A percentile compares a stretch with the other conserved stretches of the same genome.
Evolutionary conservation across 2,113 vertebrate species (phyloP).

Genomic region (Mobula birostris): DNA sequence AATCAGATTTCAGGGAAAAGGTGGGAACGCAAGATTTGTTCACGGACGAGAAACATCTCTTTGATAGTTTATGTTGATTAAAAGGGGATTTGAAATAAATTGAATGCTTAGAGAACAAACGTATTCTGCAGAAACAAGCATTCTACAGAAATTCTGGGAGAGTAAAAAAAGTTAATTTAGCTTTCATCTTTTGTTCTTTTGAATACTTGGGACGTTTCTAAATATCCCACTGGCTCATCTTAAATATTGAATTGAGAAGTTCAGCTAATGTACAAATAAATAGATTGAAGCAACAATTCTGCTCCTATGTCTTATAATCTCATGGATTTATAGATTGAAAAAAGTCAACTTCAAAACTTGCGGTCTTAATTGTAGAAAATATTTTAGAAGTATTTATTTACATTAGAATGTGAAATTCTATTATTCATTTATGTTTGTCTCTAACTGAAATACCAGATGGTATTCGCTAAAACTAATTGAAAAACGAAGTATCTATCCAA

Average conservation of each 20-base stretch:
- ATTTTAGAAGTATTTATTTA: not conserved
- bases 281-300: not conserved
- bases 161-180: not conserved
- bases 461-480: not conserved
- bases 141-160: not conserved
- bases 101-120: not conserved
- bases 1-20: not conserved
- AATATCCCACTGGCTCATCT: not conserved
- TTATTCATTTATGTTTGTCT: not conserved
- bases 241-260: not conserved
- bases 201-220: not conserved
- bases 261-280: not conserved
- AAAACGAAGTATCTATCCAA: not conserved
- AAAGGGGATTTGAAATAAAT: not conserved
- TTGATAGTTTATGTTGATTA: too few relatives aligned
- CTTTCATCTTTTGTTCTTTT: not conserved
- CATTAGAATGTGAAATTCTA: not conserved
- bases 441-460: not conserved
- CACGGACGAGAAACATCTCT: not conserved
- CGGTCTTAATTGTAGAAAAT: not conserved
- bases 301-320: too few relatives aligned
- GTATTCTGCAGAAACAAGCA: not conserved
- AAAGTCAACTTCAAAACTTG: not conserved
- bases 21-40: not conserved
- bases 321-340: too few relatives aligned